phyloP scores from a whole-genome alignment of 2,113 vertebrate species.

The Ictalurus furcatus region DNA sequence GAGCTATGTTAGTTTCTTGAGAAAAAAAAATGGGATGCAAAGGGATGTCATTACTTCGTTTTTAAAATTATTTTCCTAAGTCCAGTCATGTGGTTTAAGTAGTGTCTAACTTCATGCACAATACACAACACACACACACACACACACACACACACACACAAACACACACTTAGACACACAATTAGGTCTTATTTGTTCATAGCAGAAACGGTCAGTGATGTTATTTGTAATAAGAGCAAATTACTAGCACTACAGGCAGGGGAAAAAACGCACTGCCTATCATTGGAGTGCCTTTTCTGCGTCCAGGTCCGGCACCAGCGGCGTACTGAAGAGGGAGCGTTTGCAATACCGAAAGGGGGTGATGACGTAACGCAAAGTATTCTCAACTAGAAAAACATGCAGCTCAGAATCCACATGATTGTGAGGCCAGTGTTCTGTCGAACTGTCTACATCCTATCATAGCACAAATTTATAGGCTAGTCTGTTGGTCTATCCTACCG shows the following conservation, averaged over 20 bases:
- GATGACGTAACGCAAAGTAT: no score
- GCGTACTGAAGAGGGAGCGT: no score
- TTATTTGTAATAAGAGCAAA: slow-evolving; percentile 35
- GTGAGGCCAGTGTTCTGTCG: no score
- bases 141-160: background rate
- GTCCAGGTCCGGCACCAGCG: no score
- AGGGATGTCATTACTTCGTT: background rate
- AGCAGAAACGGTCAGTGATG: slow-evolving; percentile 43
- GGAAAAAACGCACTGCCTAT: slow-evolving; percentile 5
- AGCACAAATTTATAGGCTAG: no score
- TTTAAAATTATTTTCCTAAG: background rate
- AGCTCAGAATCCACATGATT: no score
- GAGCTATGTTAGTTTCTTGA: background rate
- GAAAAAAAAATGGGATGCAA: no score
- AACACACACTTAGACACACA: slow-evolving; percentile 8
- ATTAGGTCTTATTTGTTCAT: slow-evolving; percentile 8
- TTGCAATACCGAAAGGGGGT: no score
- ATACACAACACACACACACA: no score
- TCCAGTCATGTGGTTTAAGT: slow-evolving; percentile 18
- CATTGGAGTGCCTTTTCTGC: slow-evolving; percentile 19
- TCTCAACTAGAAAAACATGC: no score
- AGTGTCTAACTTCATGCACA: background rate
- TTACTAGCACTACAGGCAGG: slow-evolving; percentile 22
- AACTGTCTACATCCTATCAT: no score
- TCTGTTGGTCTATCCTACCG: no score